Base-by-base conservation (phyloP, 2,113 vertebrate genomes). In the Notothenia rossii region DNA sequence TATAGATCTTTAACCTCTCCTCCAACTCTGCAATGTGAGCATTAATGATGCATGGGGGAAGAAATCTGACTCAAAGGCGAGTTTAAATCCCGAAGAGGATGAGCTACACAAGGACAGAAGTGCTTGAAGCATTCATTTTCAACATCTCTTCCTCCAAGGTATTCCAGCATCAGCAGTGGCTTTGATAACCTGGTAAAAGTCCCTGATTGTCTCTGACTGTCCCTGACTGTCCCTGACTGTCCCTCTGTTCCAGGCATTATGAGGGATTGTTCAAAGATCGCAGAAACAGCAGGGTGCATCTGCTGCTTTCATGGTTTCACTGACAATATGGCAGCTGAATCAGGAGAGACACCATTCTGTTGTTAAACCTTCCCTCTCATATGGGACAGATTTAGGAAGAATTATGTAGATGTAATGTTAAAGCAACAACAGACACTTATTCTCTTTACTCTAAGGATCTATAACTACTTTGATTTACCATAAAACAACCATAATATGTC, bases 101-200 rank as follows among this genome's bases (percentile, higher is more conserved):
- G 7, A 15, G 48, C 64, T 54, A 17, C 54, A 56, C 20, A 69
- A 58, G 51, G 33, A 73, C 53, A 76, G 56, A 77, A 54, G 51
- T 20, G n/a, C 63, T 77, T 36, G 8, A 69, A 75, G 54, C 25
- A 3, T 67, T 77, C 10, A 49, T 85, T 81, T 83, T 78, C 62
- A 76, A 81, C 63, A 90, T 83, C 67, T 73, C 60, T 15, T 50
- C 62, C 36, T 73, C 61, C 61, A 61, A 78, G 53, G 40, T 81
- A 51, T 70, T 75, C 62, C 72, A 63, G 61, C 79, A 59, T 87
- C 56, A 80, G 82, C 82, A 71, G 18, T 72, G 70, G 76, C 83
- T 81, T 81, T 65, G 82, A 74, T 77, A 79, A 81, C 60, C 67
- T 10, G 53, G 13, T 46, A 33, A 75, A 66, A 70, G 55, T 62